Evolutionary conservation across 2,113 vertebrate species (phyloP).

Genomic region (Lepisosteus osseus): DNA sequence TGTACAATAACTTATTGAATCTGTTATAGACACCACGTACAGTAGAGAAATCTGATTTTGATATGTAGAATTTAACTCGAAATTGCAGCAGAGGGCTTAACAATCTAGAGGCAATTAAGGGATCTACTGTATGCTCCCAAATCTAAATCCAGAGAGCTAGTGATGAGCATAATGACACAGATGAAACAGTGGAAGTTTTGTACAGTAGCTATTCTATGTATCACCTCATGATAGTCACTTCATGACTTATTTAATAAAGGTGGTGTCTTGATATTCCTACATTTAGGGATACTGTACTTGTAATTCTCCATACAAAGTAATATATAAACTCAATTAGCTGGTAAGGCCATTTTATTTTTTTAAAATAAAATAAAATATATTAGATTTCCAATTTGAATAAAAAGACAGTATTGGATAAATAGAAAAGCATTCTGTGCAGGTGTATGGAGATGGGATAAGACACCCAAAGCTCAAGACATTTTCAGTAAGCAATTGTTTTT

Average conservation of each 20-base stretch:
- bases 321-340: too few relatives aligned
- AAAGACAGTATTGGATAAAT: too few relatives aligned
- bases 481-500: too few relatives aligned
- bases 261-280: not conserved
- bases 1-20: slow-evolving; percentile 27
- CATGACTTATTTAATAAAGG: not conserved
- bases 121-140: slow-evolving; percentile 46
- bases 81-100: slow-evolving; percentile 45
- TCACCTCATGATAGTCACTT: not conserved
- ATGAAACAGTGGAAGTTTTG: not conserved
- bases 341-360: too few relatives aligned
- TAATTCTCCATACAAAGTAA: too few relatives aligned
- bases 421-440: too few relatives aligned
- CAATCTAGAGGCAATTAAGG: slow-evolving; percentile 47
- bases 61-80: slow-evolving; percentile 45
- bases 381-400: too few relatives aligned
- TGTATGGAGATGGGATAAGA: too few relatives aligned
- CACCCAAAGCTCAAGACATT: too few relatives aligned
- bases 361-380: too few relatives aligned
- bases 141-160: slow-evolving; percentile 26
- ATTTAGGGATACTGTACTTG: too few relatives aligned
- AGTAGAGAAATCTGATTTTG: slow-evolving; percentile 40
- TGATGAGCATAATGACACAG: slow-evolving; percentile 28
- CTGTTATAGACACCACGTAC: slow-evolving; percentile 38
- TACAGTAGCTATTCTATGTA: slow-evolving; percentile 2